phyloP scores from a whole-genome alignment of 2,888 invertebrate species.

The Alsophila aescularia region DNA sequence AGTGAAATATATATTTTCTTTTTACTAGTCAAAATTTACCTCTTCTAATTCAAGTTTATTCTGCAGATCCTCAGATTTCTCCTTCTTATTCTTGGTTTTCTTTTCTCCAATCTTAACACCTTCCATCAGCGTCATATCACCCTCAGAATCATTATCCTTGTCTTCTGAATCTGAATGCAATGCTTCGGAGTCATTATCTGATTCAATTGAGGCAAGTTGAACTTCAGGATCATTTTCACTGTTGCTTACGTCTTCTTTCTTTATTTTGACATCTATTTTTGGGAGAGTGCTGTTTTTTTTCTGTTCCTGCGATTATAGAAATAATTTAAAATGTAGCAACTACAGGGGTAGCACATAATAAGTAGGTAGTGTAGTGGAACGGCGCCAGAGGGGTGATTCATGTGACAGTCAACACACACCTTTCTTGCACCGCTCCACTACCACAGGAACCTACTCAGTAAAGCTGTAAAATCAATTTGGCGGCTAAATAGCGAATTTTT shows the following conservation, averaged over 20 bases:
- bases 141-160: constrained; percentile 35
- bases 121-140: constrained; percentile 67
- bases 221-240: constrained; percentile 51
- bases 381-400: too few species aligned
- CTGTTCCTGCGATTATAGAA: constrained; percentile 15
- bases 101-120: constrained; percentile 72
- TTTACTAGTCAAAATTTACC: constrained; percentile 43
- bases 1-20: too few species aligned
- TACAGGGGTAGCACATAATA: too few species aligned
- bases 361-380: too few species aligned
- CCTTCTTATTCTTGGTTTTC: constrained; percentile 71
- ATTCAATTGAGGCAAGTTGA: constrained; percentile 9
- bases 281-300: constrained; percentile 25
- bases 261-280: constrained; percentile 52
- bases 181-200: constrained; percentile 29
- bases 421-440: too few species aligned
- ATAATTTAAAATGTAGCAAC: too few species aligned
- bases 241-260: constrained; percentile 50
- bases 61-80: constrained; percentile 73
- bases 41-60: constrained; percentile 76
- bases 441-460: too few species aligned
- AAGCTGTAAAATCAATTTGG: too few species aligned
- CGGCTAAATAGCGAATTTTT: too few species aligned
- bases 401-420: too few species aligned
- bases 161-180: constrained; percentile 28